phyloP scores from a whole-genome alignment of 2,113 vertebrate species.

The Gnathonemus echidnorhynchus region DNA sequence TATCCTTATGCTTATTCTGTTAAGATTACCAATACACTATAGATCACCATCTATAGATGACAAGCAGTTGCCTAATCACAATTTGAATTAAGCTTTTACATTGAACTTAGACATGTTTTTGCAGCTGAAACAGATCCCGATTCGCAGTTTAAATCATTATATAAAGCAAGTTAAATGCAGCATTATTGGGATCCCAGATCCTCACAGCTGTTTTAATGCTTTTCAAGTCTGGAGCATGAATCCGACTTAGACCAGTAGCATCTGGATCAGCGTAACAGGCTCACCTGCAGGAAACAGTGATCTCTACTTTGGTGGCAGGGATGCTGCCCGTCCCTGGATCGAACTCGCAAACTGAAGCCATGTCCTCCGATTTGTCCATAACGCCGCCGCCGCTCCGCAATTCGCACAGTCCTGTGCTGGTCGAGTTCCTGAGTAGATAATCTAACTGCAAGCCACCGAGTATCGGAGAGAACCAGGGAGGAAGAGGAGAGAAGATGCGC shows the following conservation, averaged over 20 bases:
- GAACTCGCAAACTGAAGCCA: constrained; percentile 74
- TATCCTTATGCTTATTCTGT: neutral
- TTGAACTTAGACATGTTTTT: neutral
- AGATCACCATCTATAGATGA: neutral
- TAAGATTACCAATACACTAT: neutral
- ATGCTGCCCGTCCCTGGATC: constrained; percentile 76
- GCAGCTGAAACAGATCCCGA: neutral
- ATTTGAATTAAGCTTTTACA: neutral
- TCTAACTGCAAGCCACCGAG: constrained; percentile 22
- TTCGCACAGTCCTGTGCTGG: constrained; percentile 39
- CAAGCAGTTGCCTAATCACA: neutral
- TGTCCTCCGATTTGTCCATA: constrained; percentile 76
- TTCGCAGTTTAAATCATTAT: neutral
- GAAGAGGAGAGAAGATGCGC: neutral
- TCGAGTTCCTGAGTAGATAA: constrained; percentile 19
- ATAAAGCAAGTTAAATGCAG: neutral
- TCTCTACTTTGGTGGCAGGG: constrained; percentile 91
- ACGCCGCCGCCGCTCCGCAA: constrained; percentile 58
- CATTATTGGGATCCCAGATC: neutral
- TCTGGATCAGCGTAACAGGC: constrained; percentile 14
- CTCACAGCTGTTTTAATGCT: neutral
- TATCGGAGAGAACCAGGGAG: neutral
- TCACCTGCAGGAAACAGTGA: constrained; percentile 91
- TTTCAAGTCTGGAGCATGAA: neutral
- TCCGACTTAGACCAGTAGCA: neutral